Conservation (phyloP, 2,888 invertebrate species). For the Andrena flavipes region DNA sequence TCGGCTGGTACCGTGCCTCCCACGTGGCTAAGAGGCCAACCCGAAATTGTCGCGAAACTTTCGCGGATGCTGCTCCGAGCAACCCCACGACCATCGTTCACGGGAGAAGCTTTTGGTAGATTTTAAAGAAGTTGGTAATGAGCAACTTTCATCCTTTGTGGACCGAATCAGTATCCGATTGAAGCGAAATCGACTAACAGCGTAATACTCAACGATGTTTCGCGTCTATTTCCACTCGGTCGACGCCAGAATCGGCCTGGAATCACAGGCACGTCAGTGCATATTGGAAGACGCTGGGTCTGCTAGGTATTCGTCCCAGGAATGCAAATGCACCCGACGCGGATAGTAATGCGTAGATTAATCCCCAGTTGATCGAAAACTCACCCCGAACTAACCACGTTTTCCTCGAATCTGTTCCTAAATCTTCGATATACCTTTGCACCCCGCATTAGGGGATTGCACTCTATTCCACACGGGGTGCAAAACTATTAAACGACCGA, state of each 20-base stretch:
- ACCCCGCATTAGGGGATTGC: slow-evolving; percentile 21
- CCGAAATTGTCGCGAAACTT: slow-evolving; percentile 67
- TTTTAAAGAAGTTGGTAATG: background rate
- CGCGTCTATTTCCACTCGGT: background rate
- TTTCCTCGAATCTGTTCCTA: slow-evolving; percentile 24
- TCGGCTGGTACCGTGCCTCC: slow-evolving; percentile 55
- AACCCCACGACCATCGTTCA: slow-evolving; percentile 41
- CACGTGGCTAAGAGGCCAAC: slow-evolving; percentile 62
- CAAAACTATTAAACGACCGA: too few relatives aligned
- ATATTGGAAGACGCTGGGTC: slow-evolving; percentile 47
- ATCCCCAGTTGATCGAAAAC: slow-evolving; percentile 70
- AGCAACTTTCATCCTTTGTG: background rate
- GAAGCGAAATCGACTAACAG: background rate
- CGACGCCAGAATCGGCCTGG: slow-evolving; percentile 42
- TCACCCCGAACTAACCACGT: slow-evolving; percentile 59
- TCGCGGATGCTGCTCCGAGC: slow-evolving; percentile 41
- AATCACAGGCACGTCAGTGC: slow-evolving; percentile 45
- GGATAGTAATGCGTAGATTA: slow-evolving; percentile 69
- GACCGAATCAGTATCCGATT: background rate
- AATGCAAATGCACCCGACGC: slow-evolving; percentile 66
- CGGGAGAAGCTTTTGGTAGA: background rate
- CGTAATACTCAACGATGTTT: background rate
- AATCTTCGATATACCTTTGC: slow-evolving; percentile 21
- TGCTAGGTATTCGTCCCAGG: slow-evolving; percentile 49
- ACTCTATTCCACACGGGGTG: background rate